Conservation (phyloP, 1,140 invertebrate genomes). For the Polypedilum vanderplanki region DNA sequence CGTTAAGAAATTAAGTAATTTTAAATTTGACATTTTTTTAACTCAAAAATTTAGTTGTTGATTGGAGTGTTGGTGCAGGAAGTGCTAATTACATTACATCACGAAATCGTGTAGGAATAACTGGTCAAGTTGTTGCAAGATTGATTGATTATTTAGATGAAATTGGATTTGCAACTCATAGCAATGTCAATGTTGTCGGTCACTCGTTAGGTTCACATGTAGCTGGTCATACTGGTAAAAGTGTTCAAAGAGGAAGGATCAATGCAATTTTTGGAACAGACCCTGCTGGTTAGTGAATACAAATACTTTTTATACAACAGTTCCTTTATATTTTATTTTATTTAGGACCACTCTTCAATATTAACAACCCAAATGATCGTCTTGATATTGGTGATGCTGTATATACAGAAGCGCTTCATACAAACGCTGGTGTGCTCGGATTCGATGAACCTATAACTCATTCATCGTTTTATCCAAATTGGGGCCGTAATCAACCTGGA, state of each 20-base stretch:
- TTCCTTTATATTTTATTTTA: too few relatives aligned
- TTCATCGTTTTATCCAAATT: conserved; percentile 51
- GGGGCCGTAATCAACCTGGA: conserved; percentile 30
- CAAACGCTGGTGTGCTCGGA: conserved; percentile 50
- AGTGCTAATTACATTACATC: background rate
- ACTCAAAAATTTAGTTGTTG: conserved; percentile 29
- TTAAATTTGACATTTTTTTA: background rate
- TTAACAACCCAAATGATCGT: conserved; percentile 39
- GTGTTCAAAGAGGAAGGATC: conserved; percentile 37
- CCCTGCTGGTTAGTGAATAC: conserved; percentile 44
- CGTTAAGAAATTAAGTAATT: too few relatives aligned
- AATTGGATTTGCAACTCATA: conserved; percentile 32
- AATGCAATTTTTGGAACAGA: conserved; percentile 47
- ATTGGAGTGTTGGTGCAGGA: conserved; percentile 32
- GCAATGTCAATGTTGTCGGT: conserved; percentile 38
- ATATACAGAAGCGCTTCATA: conserved; percentile 66
- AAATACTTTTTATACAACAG: too few relatives aligned
- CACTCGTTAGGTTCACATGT: conserved; percentile 47
- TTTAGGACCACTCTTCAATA: conserved; percentile 42
- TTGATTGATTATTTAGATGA: background rate
- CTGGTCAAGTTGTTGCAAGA: conserved; percentile 15
- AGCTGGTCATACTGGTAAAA: conserved; percentile 44
- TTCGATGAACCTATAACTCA: conserved; percentile 47
- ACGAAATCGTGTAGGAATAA: background rate
- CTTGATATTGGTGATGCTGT: conserved; percentile 53